These are phyloP conservation scores for Scaptomyza montana DNA, from an alignment of 1,140 invertebrate genomes.

Conservation along the genomic window DNA sequence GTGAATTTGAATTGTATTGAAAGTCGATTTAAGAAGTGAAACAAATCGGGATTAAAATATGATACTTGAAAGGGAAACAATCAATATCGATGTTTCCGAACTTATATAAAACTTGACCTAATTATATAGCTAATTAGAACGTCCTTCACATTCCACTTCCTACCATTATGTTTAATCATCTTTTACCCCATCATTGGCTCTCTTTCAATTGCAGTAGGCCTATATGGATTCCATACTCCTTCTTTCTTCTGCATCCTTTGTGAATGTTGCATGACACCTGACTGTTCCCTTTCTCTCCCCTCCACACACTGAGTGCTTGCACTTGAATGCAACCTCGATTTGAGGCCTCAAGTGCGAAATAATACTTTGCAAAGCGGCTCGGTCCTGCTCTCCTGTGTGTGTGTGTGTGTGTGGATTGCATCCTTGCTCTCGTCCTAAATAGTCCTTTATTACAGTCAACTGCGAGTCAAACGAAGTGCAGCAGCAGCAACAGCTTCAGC, in stretches of 20 bases:
- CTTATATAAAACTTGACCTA: neutral
- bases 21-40: too few relatives aligned
- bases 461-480: conserved; percentile 78
- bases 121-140: conserved; percentile 5
- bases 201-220: neutral
- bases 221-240: neutral
- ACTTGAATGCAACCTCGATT: conserved; percentile 65
- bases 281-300: neutral
- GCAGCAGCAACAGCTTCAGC: conserved; percentile 20
- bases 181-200: neutral
- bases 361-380: conserved; percentile 39
- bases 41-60: neutral
- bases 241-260: conserved; percentile 9
- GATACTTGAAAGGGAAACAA: neutral
- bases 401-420: conserved; percentile 36
- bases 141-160: neutral
- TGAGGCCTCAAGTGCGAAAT: conserved; percentile 73
- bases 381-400: too few relatives aligned
- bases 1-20: neutral
- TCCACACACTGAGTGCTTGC: conserved; percentile 22
- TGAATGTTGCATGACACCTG: conserved; percentile 37
- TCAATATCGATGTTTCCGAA: too few relatives aligned
- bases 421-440: conserved; percentile 53
- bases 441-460: conserved; percentile 83
- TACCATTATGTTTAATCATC: neutral